phyloP scores from a whole-genome alignment of 37 sponge, comb jelly and placozoan species.

The Aplysina aerophoba region DNA sequence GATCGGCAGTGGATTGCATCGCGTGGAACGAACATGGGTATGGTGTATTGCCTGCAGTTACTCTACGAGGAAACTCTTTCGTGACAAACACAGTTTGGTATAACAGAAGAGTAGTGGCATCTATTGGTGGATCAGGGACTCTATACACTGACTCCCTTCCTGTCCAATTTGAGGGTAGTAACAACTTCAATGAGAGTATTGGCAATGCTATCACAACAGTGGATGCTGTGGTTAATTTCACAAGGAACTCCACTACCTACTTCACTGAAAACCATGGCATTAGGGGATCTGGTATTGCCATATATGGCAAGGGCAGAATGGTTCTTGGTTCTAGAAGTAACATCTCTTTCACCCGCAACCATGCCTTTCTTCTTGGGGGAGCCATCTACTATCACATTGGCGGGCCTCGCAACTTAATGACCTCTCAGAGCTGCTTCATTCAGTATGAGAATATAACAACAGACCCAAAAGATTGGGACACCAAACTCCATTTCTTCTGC shows the following conservation, averaged over 20 bases:
- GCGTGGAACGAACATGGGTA: not conserved
- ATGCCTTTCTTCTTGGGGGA: conserved; percentile 8
- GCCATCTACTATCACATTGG: conserved; percentile 15
- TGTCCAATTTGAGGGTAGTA: not conserved
- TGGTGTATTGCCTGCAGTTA: not conserved
- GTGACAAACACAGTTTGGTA: not conserved
- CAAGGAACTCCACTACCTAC: not conserved
- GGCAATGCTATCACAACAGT: conserved; percentile 14
- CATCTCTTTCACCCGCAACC: not conserved
- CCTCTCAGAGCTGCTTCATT: conserved; percentile 32
- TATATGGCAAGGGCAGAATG: conserved; percentile 20
- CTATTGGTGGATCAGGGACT: conserved; percentile 7
- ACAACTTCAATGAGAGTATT: not conserved
- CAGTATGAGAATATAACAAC: not conserved
- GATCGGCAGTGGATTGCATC: conserved; percentile 24
- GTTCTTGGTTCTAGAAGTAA: not conserved
- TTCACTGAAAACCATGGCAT: conserved; percentile 5
- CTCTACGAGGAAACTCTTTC: not conserved
- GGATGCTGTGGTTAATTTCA: not conserved
- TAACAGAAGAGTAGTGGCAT: too few relatives aligned
- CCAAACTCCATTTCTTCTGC: not conserved
- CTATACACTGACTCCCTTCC: conserved; percentile 1
- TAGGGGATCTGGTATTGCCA: conserved; percentile 2
- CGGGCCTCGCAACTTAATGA: conserved; percentile 20
- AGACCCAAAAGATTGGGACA: not conserved